phyloP scores from a whole-genome alignment of 2,888 invertebrate species.

The Hypercompe scribonia region DNA sequence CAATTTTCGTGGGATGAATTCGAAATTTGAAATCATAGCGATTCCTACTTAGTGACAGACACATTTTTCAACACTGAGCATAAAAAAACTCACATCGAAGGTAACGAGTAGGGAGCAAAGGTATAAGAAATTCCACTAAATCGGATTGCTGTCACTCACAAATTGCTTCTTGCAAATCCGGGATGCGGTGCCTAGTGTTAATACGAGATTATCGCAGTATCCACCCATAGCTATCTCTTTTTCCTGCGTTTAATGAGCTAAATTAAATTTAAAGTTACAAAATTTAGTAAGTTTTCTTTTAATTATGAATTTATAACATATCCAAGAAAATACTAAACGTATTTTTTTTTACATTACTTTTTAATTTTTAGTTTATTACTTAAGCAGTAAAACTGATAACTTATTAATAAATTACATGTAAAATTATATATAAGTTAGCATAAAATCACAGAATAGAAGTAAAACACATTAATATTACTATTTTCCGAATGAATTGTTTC shows the following conservation, averaged over 20 bases:
- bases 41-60: not conserved
- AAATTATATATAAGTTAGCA: not conserved
- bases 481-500: too few relatives aligned
- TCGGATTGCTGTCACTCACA: constrained; percentile 34
- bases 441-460: too few relatives aligned
- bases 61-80: not conserved
- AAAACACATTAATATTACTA: too few relatives aligned
- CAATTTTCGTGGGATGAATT: not conserved
- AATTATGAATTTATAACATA: too few relatives aligned
- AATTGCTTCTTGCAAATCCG: constrained; percentile 34
- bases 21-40: not conserved
- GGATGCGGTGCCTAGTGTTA: constrained; percentile 32
- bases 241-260: not conserved
- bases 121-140: constrained; percentile 29
- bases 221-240: not conserved
- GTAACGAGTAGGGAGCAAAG: constrained; percentile 10
- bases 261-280: not conserved
- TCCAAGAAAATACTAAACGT: too few relatives aligned
- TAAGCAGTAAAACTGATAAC: not conserved
- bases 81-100: constrained; percentile 5
- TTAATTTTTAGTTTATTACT: too few relatives aligned
- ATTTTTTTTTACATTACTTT: too few relatives aligned
- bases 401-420: not conserved
- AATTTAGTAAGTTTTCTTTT: too few relatives aligned
- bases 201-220: constrained; percentile 38